Evolutionary conservation across 2,797 vertebrate genomes (phyloP), one percentile per base, ranked within the genome.

Genomic region (Otolemur crassicaudatus): DNA sequence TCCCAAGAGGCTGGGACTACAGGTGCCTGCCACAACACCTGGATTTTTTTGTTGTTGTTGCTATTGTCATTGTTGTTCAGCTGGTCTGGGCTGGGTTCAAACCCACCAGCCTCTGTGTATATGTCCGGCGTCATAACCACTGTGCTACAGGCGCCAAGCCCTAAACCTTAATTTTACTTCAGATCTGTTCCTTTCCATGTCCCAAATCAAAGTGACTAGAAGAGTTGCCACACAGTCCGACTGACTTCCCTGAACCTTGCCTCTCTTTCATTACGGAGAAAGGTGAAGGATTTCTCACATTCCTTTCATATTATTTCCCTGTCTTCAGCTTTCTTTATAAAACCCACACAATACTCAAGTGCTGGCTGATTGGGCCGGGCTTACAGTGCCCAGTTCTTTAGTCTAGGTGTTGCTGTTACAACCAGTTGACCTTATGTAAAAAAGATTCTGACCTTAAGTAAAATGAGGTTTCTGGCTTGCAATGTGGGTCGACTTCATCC

Each of bases 161-260:
- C 25, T 77, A 85, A 91, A 63, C 46, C 81, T 90, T 73, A 91
- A 80, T 86, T 27, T 70, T 49, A 77, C 82, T 3, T 89, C 79
- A 58, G 40, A 81, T 40, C 46, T 5, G 0, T 72, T 72, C 46
- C 29, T 19, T 46, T 56, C 20, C 7, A n/a, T 53, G 49, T 37
- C 60, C 79, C 23, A 3, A 40, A 49, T 12, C 4, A 34, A 46
- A 40, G 37, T 49, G 75, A n/a, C 83, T 67, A 3, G 10, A 17
- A 73, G 53, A 34, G 7, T 80, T 20, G 49, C 70, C 8, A 12
- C 56, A 9, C 1, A 5, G 53, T 3, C 2, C 27, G 34, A 76
- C 86, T 17, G 43, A 61, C 1, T 22, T 91, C 69, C 77, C 49
- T 37, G 60, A 65, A 65, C 63, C 31, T 72, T 90, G 23, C 49